Conservation (phyloP, 2,888 invertebrate species). For the Adelphocoris suturalis region DNA sequence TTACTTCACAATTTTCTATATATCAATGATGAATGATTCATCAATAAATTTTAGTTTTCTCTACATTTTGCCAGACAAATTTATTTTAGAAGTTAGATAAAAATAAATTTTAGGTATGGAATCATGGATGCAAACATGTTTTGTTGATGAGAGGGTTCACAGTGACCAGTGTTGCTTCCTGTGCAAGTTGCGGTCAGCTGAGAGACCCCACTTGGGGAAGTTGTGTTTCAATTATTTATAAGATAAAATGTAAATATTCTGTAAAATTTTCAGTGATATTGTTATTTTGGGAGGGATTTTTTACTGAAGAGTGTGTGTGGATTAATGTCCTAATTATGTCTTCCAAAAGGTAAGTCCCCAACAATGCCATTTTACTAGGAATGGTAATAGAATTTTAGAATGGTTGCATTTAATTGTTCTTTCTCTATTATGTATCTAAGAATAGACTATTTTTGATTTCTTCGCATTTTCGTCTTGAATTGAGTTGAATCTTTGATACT, state of each 20-base stretch:
- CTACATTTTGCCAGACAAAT: no score
- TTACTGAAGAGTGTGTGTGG: background rate
- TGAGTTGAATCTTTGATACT: no score
- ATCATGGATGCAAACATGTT: no score
- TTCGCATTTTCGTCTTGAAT: no score
- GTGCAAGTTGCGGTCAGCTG: constrained; percentile 16
- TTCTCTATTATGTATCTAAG: background rate
- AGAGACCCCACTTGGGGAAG: constrained; percentile 33
- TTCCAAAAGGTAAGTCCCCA: constrained; percentile 58
- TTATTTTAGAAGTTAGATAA: no score
- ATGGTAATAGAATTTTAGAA: background rate
- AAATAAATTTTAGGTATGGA: no score
- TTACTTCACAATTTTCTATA: no score
- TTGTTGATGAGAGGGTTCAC: no score
- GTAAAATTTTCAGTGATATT: constrained; percentile 4
- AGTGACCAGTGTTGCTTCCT: constrained; percentile 21
- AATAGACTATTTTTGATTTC: background rate
- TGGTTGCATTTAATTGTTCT: constrained; percentile 13
- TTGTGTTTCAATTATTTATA: constrained; percentile 26
- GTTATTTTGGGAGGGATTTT: constrained; percentile 19
- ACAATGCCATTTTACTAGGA: background rate
- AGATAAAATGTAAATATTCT: constrained; percentile 62
- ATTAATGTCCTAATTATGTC: constrained; percentile 50
- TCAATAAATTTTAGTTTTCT: no score
- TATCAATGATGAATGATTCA: no score